A percentile compares a stretch with the other conserved stretches of the same genome.
phyloP scores from a whole-genome alignment of 2,888 invertebrate species.

The Philopedon plagiatum region DNA sequence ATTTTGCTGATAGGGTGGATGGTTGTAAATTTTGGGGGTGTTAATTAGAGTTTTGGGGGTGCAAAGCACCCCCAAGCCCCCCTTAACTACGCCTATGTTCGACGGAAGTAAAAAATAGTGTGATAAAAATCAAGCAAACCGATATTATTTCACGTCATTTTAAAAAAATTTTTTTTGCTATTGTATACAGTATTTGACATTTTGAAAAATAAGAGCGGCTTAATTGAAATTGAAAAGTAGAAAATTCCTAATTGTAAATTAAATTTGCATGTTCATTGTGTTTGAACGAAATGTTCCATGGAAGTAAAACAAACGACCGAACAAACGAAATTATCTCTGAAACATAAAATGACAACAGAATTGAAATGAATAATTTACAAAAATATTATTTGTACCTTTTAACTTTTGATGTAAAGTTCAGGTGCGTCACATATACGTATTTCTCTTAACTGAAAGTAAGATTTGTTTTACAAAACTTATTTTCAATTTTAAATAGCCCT shows the following conservation, averaged over 20 bases:
- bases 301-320: conserved; percentile 50
- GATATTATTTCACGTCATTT: background rate
- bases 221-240: conserved; percentile 35
- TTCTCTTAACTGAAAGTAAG: background rate
- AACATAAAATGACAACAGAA: conserved; percentile 51
- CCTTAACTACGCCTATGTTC: no score
- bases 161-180: background rate
- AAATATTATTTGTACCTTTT: conserved; percentile 52
- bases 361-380: conserved; percentile 48
- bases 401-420: conserved; percentile 17
- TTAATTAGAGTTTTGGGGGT: no score
- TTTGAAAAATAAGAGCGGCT: conserved; percentile 19
- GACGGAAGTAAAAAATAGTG: no score
- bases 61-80: no score
- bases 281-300: conserved; percentile 47
- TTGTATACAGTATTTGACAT: conserved; percentile 9
- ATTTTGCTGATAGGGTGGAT: no score
- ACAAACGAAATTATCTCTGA: conserved; percentile 47
- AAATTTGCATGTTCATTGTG: conserved; percentile 45
- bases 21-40: no score
- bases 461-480: no score
- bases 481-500: no score
- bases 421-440: conserved; percentile 16
- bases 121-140: background rate
- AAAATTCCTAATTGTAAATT: conserved; percentile 36